Percentiles rank a stretch among this genome's conserved stretches.
Evolutionary conservation across 2,888 invertebrate species (phyloP).

Genomic region (Geophilus truncorum): DNA sequence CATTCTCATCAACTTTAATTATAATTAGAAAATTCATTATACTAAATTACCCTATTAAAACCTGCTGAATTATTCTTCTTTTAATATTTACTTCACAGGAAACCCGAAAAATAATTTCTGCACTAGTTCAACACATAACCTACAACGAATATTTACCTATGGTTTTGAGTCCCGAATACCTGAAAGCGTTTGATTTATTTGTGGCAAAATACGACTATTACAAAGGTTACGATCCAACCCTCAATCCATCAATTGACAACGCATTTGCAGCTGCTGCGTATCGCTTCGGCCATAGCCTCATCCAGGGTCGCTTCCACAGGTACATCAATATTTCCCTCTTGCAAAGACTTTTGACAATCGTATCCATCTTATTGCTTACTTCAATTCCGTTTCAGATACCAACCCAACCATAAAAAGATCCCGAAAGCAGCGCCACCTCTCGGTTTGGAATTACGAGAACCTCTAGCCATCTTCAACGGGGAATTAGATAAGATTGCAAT

Average conservation of each 20-base stretch:
- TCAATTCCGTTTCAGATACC: slow-evolving; percentile 20
- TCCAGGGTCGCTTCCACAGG: slow-evolving; percentile 32
- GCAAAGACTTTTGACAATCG: slow-evolving; percentile 33
- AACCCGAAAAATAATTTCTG: slow-evolving; percentile 43
- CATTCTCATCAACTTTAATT: no score
- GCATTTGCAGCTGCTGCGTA: slow-evolving; percentile 45
- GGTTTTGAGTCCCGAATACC: slow-evolving; percentile 39
- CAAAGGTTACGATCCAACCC: slow-evolving; percentile 38
- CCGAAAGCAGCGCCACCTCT: slow-evolving; percentile 27
- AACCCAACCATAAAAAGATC: slow-evolving; percentile 1
- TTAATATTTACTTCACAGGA: no score
- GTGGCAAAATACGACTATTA: slow-evolving; percentile 41
- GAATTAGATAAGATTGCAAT: slow-evolving; percentile 38
- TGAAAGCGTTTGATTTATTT: slow-evolving; percentile 41
- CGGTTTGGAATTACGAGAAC: slow-evolving; percentile 32
- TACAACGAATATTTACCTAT: slow-evolving; percentile 41
- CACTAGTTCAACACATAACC: slow-evolving; percentile 43
- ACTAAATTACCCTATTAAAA: no score
- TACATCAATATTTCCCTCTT: background rate
- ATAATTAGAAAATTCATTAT: no score
- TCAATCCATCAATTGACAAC: slow-evolving; percentile 42
- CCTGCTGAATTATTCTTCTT: no score
- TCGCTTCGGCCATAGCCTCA: slow-evolving; percentile 43
- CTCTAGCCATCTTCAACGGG: slow-evolving; percentile 33
- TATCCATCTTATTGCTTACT: background rate